Evolutionary conservation across 2,113 vertebrate species (phyloP).

Genomic region (Pomatostomus ruficeps): DNA sequence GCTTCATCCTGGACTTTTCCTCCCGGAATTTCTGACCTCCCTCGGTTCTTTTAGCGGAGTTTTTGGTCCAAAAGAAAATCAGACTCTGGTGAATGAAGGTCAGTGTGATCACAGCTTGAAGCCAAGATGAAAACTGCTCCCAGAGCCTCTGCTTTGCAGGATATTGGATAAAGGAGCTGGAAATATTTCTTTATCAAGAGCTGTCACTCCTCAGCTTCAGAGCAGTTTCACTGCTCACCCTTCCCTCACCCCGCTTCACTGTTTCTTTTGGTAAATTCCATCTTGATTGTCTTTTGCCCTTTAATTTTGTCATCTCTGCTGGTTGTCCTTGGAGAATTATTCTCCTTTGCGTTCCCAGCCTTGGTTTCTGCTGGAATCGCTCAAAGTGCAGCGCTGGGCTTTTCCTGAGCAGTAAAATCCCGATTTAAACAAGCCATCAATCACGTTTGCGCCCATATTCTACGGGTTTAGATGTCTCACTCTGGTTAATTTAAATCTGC

Average conservation of each 20-base stretch:
- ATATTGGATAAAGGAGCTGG: background rate
- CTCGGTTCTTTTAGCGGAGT: background rate
- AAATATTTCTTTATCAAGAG: background rate
- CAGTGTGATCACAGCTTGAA: accelerated
- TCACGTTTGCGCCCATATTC: accelerated
- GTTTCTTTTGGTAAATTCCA: background rate
- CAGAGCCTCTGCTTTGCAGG: background rate
- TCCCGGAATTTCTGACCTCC: background rate
- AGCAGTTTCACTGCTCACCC: background rate
- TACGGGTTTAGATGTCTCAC: accelerated
- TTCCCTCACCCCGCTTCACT: background rate
- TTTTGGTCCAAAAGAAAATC: background rate
- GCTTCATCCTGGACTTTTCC: background rate
- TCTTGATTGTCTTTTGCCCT: background rate
- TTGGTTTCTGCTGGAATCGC: background rate
- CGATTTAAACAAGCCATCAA: background rate
- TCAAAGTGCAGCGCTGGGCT: background rate
- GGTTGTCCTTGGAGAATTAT: background rate
- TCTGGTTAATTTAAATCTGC: background rate
- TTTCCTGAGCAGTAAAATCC: background rate
- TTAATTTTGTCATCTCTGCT: background rate
- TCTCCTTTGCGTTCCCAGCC: background rate
- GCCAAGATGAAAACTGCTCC: background rate
- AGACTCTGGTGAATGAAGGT: background rate
- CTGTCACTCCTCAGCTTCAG: background rate